Conservation (phyloP, 1,140 invertebrate species). For the Aphelenchoides besseyi region DNA sequence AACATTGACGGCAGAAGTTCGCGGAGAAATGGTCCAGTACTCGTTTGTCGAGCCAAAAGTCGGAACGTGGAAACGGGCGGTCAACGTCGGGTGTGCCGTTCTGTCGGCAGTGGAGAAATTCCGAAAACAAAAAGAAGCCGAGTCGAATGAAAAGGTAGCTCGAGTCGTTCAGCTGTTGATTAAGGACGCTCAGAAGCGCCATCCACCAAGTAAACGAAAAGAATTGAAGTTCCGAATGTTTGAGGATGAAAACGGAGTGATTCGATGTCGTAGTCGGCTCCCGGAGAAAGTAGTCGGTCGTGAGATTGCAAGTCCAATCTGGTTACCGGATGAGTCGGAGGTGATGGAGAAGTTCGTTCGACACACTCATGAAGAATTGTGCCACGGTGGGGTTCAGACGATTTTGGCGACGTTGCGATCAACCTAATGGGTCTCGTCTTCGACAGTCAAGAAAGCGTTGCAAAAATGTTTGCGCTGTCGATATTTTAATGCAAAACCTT, state of each 20-base stretch:
- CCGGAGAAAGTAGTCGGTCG: background rate
- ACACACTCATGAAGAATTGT: constrained; percentile 5
- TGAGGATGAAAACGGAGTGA: constrained; percentile 15
- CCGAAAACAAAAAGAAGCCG: too few relatives aligned
- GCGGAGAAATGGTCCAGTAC: too few relatives aligned
- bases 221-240: constrained; percentile 14
- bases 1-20: too few relatives aligned
- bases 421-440: background rate
- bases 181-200: background rate
- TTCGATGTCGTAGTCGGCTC: constrained; percentile 17
- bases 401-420: background rate
- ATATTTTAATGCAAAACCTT: background rate
- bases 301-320: constrained; percentile 22
- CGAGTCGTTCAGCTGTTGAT: too few relatives aligned
- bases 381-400: constrained; percentile 20
- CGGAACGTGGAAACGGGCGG: constrained; percentile 18
- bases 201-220: background rate
- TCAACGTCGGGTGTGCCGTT: background rate
- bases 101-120: too few relatives aligned
- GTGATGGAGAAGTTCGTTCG: background rate
- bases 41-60: background rate
- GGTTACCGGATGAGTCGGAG: constrained; percentile 14
- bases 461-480: background rate
- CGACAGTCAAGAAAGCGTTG: background rate
- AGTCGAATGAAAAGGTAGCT: too few relatives aligned